Evolutionary conservation across 1,140 invertebrate genomes (phyloP).

Genomic region (Tyrophagus putrescentiae): DNA sequence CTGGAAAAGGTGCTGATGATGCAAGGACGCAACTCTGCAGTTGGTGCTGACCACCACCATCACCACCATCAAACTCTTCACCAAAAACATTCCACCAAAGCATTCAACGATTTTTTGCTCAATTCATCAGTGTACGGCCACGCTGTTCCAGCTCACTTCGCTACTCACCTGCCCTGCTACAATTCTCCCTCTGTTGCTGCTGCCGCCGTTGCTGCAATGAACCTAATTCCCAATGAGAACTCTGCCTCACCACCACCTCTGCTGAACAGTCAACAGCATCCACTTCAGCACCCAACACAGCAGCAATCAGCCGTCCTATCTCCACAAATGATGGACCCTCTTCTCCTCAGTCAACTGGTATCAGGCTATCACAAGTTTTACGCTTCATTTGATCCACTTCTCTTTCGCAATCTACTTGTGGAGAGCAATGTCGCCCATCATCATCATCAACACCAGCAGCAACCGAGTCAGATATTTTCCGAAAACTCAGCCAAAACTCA

Average conservation of each 20-base stretch:
- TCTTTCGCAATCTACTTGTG: conserved; percentile 1
- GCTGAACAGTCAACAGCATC: neutral
- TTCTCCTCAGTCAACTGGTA: neutral
- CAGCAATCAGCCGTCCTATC: neutral
- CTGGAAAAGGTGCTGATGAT: neutral
- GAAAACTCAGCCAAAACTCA: no score
- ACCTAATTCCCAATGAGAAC: no score
- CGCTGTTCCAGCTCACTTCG: neutral
- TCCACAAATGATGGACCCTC: neutral
- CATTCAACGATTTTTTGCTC: neutral
- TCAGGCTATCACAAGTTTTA: neutral
- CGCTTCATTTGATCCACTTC: neutral
- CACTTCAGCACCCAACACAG: neutral
- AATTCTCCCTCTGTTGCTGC: no score
- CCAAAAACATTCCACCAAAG: neutral
- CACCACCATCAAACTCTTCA: neutral
- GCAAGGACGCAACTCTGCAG: neutral
- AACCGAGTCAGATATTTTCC: no score
- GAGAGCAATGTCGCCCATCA: no score
- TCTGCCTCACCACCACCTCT: neutral
- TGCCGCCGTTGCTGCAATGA: no score
- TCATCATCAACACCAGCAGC: no score
- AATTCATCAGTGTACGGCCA: no score
- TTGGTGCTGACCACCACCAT: neutral
- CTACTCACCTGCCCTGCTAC: no score